phyloP scores from a whole-genome alignment of 2,888 invertebrate genomes.

The Germaria angustata region DNA sequence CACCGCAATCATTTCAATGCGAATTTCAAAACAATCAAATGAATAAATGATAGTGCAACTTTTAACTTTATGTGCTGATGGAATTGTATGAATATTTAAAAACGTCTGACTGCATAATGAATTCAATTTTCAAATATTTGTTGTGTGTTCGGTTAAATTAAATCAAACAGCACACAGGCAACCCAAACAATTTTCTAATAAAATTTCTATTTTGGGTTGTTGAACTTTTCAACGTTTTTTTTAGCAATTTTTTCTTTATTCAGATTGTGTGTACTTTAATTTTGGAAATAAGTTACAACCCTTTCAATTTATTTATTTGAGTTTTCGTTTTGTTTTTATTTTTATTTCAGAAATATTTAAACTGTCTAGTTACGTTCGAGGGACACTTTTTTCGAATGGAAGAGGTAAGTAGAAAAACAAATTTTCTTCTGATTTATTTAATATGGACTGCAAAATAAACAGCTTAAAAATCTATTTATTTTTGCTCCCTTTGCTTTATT shows the following conservation, averaged over 20 bases:
- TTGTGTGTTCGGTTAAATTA: slow-evolving; percentile 38
- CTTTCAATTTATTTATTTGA: slow-evolving; percentile 33
- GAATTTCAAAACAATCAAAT: not conserved
- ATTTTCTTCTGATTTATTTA: not conserved
- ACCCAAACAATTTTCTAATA: not conserved
- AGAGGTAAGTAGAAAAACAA: not conserved
- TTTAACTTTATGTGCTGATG: slow-evolving; percentile 44
- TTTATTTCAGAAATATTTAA: slow-evolving; percentile 12
- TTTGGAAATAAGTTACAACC: slow-evolving; percentile 34
- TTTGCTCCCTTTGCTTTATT: not conserved
- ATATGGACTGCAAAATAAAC: not conserved
- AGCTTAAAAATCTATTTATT: not conserved
- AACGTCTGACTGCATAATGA: slow-evolving; percentile 57
- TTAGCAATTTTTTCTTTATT: not conserved
- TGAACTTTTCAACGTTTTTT: slow-evolving; percentile 16
- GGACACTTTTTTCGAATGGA: not conserved
- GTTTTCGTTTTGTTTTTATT: not conserved
- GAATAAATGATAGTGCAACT: slow-evolving; percentile 20
- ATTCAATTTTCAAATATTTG: slow-evolving; percentile 57
- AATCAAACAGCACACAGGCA: slow-evolving; percentile 18
- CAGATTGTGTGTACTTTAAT: slow-evolving; percentile 27
- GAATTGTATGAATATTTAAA: slow-evolving; percentile 61
- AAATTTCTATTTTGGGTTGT: slow-evolving; percentile 3
- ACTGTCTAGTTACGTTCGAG: not conserved
- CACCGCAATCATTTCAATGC: not conserved